Evolutionary conservation across 2,797 vertebrate species (phyloP), one percentile per base, ranked within the genome.

Genomic region (Acanthurus leucopareius): DNA sequence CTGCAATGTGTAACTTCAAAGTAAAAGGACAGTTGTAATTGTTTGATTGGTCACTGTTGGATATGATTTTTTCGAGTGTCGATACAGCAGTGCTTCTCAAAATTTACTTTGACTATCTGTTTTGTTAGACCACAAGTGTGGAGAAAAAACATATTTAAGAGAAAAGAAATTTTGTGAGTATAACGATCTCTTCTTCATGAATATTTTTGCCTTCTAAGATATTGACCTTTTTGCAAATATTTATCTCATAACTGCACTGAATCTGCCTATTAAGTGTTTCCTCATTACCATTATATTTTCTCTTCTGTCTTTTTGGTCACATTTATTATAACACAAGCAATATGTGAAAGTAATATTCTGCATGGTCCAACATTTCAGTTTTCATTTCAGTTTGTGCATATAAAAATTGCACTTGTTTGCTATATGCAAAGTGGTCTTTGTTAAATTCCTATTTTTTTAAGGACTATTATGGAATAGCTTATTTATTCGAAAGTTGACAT

Each of bases 171-270:
- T 4, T 2, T 52, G 1, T 60, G 8, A 32, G 40, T 57, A 17
- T 20, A 16, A 32, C 4, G 40, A 10, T 47, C 11, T 15, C 3
- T 14, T 42, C 7, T 14, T 38, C 10, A 61, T 51, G 53, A 51
- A 17, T 8, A 40, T 69, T 15, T 14, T 19, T 7, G 9, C 56
- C 28, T 64, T 8, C 32, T 40, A 16, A 0, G 5, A 10, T 1
- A 53, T 59, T 28, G 47, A 52, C 5, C 35, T 20, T 61, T 65
- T 59, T 62, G 38, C 19, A 60, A 25, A 69, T 69, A 49, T 69
- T 65, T 42, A 45, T 25, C 67, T 49, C 10, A 52, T 38, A 58
- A 52, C 19, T 51, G 57, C 13, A 56, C 32, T 38, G 32, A 52
- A 14, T 73, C 5, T 54, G 2, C 47, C 52, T 6, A 32, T 10